These are phyloP conservation scores for Phyllostomus discolor DNA, from an alignment of 2,113 vertebrate genomes.

Conservation along the genomic window DNA sequence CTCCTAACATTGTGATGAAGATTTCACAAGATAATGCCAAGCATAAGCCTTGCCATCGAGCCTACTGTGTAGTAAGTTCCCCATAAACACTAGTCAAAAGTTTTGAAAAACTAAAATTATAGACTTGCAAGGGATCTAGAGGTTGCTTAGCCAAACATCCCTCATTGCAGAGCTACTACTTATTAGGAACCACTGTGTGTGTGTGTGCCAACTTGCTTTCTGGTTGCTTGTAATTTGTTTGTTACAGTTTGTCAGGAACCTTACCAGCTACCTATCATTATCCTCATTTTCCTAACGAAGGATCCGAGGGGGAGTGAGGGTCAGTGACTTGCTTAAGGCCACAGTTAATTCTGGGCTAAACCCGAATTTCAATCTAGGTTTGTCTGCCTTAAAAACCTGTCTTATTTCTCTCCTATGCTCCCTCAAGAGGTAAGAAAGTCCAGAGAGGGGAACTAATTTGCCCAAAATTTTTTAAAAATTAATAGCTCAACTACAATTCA, in stretches of 20 bases:
- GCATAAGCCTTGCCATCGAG: neutral
- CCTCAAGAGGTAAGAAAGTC: neutral
- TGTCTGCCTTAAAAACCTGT: neutral
- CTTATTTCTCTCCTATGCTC: neutral
- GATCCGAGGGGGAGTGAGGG: neutral
- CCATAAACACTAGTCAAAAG: neutral
- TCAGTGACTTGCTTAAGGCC: neutral
- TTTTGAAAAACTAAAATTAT: slow-evolving; percentile 11
- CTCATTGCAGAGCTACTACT: neutral
- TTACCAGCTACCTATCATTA: neutral
- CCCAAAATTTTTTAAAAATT: neutral
- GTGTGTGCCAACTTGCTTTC: neutral
- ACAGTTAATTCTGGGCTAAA: neutral
- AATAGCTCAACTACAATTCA: neutral
- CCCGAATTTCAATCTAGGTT: neutral
- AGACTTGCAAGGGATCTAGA: neutral
- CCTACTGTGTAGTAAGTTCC: neutral
- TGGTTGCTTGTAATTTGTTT: neutral
- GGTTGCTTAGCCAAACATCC: neutral
- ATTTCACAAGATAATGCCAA: neutral
- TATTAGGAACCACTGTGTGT: neutral
- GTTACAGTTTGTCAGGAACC: neutral
- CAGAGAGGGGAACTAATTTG: neutral
- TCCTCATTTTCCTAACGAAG: neutral
- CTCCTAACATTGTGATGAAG: neutral